Conservation (phyloP, 1,140 invertebrate species). For the Hypsibius dujardini region DNA sequence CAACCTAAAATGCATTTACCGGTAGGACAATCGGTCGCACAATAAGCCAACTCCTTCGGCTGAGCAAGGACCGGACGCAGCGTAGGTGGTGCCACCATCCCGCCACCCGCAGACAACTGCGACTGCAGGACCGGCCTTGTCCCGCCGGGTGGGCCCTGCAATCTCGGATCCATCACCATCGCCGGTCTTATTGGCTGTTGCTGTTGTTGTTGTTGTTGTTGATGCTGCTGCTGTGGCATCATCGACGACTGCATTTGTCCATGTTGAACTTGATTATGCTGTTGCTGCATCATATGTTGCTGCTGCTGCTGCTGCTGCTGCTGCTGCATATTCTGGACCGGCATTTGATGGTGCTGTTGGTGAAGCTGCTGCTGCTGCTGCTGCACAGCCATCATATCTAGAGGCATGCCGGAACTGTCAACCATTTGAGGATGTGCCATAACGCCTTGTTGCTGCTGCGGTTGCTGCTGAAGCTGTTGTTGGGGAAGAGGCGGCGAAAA, state of each 20-base stretch:
- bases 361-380: not conserved
- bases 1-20: not conserved
- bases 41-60: not conserved
- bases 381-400: not conserved
- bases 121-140: not conserved
- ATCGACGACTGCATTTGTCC: not conserved
- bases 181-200: not conserved
- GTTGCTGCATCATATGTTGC: not conserved
- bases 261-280: not conserved
- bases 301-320: not conserved
- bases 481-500: not conserved
- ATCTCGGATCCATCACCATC: not conserved
- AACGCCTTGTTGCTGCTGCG: not conserved
- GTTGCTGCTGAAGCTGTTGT: not conserved
- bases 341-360: not conserved
- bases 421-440: not conserved
- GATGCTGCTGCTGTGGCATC: not conserved
- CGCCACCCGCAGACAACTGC: not conserved
- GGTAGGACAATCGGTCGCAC: conserved; percentile 1
- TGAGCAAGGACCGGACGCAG: not conserved
- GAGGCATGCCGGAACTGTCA: not conserved
- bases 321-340: not conserved
- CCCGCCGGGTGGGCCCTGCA: not conserved
- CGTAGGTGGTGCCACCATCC: not conserved
- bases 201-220: not conserved